Conservation (phyloP, 2,888 invertebrate species). For the Scrobipalpa costella region DNA sequence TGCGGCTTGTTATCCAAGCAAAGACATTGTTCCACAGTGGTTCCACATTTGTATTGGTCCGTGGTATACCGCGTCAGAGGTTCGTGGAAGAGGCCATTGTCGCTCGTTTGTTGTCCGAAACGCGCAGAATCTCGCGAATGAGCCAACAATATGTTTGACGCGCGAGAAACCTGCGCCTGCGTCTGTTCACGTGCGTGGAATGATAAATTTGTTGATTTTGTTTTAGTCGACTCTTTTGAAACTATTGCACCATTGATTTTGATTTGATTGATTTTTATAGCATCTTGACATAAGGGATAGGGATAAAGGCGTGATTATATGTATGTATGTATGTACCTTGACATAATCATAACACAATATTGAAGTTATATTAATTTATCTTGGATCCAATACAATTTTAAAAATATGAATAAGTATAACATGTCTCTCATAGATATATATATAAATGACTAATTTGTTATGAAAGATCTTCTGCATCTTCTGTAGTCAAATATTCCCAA, state of each 20-base stretch:
- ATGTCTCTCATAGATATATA: no score
- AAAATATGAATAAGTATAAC: no score
- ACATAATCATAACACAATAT: background rate
- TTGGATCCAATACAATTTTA: background rate
- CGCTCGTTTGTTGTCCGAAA: slow-evolving; percentile 74
- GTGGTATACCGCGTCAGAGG: slow-evolving; percentile 58
- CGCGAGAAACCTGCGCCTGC: slow-evolving; percentile 34
- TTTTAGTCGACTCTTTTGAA: background rate
- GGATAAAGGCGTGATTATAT: no score
- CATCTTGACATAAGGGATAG: background rate
- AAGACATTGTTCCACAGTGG: slow-evolving; percentile 77
- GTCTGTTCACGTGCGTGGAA: slow-evolving; percentile 35
- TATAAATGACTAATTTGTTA: no score
- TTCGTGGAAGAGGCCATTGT: slow-evolving; percentile 76
- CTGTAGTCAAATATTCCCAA: no score
- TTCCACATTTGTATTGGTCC: slow-evolving; percentile 68
- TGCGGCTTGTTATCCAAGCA: slow-evolving; percentile 68
- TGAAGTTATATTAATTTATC: background rate
- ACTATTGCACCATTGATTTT: background rate
- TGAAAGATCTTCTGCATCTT: no score
- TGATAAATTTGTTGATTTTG: background rate
- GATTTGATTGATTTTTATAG: background rate
- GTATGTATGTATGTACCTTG: background rate
- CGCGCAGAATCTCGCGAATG: slow-evolving; percentile 70
- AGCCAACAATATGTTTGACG: slow-evolving; percentile 61